Evolutionary conservation across 2,888 invertebrate species (phyloP), one percentile per base, ranked within the genome.

Genomic region (Ophion obscuratus): DNA sequence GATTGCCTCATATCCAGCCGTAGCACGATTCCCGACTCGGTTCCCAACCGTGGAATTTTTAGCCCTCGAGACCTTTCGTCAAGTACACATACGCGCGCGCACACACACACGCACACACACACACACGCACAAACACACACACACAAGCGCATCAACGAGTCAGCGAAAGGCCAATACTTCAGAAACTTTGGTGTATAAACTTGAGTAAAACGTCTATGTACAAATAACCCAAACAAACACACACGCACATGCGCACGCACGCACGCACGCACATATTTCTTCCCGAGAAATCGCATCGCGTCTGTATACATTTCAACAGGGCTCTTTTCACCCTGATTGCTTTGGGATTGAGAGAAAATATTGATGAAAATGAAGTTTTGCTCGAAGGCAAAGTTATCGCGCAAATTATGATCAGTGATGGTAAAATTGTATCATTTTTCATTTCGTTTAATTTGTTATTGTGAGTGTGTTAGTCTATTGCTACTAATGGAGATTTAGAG

Each of bases 31-130:
- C 64, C 74, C 81, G 53, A 68, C 78, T 74, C 66, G 57, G 83
- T 81, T 83, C 74, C 81, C 86, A 81, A 78, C 81, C 74, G 74
- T 64, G 64, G 81, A 83, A 86, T 83, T 75, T 75, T 83, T 66
- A 47, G 47, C 74, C 77, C 64, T 71, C 57, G 64, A 74, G 64
- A 68, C 71, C 68, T 77, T 53, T 47, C 64, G 57, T 59, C 44
- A 71, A 77, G 47, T 27, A 47, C n/a, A 36, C 47, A 57, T n/a
- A 47, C 14, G 2, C 24, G 20, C 20, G 20, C n/a, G 20, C 27
- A 57, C 36, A 59, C 61, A 7, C 24, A 1, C 24, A 1, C 24
- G 24, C 24, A 24, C 24, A 24, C 24, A 1, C 24, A 24, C 24
- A 24, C 24, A 24, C 24, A 24, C 24, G 24, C 24, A 1, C 24